A percentile compares a stretch with the other conserved stretches of the same genome.
Evolutionary conservation across 2,113 vertebrate species (phyloP).

Genomic region (Dasyornis broadbenti): DNA sequence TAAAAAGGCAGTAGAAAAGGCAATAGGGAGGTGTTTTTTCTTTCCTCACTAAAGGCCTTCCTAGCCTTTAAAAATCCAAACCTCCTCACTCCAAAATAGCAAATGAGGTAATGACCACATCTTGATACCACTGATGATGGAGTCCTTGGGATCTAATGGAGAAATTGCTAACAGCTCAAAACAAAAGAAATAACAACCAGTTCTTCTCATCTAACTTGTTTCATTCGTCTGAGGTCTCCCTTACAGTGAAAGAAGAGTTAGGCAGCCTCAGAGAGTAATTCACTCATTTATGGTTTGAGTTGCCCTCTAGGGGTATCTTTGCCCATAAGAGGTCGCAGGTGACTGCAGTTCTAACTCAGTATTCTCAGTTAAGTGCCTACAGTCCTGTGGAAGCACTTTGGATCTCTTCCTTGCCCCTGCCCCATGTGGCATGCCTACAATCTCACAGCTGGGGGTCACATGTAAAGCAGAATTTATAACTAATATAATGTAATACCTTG

Average conservation of each 20-base stretch:
- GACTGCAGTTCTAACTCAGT: background rate
- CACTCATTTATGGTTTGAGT: background rate
- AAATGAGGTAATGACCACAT: background rate
- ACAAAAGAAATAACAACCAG: background rate
- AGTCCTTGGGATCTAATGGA: background rate
- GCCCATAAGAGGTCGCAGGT: background rate
- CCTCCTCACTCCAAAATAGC: background rate
- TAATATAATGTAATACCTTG: background rate
- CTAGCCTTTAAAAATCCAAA: background rate
- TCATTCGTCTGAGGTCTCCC: background rate
- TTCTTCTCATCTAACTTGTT: background rate
- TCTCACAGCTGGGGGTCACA: background rate
- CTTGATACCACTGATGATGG: background rate
- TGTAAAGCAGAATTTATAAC: background rate
- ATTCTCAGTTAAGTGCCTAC: background rate
- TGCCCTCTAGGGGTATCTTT: background rate
- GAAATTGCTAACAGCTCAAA: background rate
- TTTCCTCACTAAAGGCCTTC: background rate
- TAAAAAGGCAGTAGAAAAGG: background rate
- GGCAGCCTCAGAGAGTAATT: background rate
- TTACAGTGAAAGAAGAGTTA: background rate
- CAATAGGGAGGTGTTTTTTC: background rate
- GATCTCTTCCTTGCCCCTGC: background rate
- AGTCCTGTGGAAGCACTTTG: background rate
- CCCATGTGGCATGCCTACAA: background rate